Evolutionary conservation across 2,113 vertebrate species (phyloP), one percentile per base, ranked within the genome.

Genomic region (Hyaena hyaena): DNA sequence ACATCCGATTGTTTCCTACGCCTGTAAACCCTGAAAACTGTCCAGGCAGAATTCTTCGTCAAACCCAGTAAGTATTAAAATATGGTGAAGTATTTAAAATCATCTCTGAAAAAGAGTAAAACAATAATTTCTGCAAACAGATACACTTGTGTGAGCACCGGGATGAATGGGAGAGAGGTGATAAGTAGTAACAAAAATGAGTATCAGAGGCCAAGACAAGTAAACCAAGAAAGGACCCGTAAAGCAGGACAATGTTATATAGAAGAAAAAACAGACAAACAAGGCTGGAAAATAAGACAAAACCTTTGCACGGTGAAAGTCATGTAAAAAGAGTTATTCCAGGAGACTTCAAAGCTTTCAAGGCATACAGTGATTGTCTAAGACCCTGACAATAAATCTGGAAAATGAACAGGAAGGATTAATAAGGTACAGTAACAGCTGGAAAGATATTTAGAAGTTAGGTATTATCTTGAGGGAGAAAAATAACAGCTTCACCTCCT

Each of bases 1-100:
- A 91, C n/a, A 91, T 76, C 45, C 14, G 61, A 91, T 35, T 58
- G 87, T 66, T 94, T 50, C 50, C 39, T 86, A 88, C 10, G 95
- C n/a, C 31, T 83, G 7, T 15, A 58, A 92, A 39, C 4, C 17
- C 31, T 89, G 26, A 95, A 90, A 92, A 92, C 28, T 80, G 6
- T 31, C 73, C 33, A 48, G 61, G 1, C 39, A 58, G 23, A 63
- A 95, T 94, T 98, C 61, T 68, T 63, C 26, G 10, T 45, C 83
- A 96, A 90, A 50, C 3, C 19, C 31, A 93, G 8, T 55, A 53
- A 80, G 39, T 61, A 61, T 61, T 9, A 23, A 82, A 53, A 71
- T 90, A 83, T 61, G 69, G 93, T 43, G 24, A 96, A 79, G 21
- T 80, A 84, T 43, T 61, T 74, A 39, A 88, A 83, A 39, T 69